Conservation (phyloP, 2,113 vertebrate genomes). For the Calyptomena viridis region DNA sequence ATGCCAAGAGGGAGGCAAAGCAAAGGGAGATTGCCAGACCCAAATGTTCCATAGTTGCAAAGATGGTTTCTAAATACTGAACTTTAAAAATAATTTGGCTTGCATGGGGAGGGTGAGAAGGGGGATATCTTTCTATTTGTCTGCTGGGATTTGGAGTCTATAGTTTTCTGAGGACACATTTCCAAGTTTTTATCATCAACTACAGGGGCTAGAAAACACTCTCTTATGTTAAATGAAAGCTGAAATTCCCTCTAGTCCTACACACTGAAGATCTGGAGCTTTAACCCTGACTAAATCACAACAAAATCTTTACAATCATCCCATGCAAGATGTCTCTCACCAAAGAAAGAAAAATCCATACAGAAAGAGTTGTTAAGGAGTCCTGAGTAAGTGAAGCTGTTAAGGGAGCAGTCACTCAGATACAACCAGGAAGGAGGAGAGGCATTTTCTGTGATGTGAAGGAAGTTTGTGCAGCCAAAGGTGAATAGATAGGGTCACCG, state of each 20-base stretch:
- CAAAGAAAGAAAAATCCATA: constrained; percentile 35
- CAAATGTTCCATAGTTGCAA: background rate
- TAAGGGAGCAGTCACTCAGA: background rate
- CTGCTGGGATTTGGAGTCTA: background rate
- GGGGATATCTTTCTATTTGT: background rate
- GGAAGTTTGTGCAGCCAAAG: background rate
- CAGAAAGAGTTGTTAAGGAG: background rate
- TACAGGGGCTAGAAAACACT: constrained; percentile 16
- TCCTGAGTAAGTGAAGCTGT: background rate
- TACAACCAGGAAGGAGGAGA: constrained; percentile 1
- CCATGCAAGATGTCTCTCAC: background rate
- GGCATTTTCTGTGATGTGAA: background rate
- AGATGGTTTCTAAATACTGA: constrained; percentile 14
- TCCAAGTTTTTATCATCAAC: constrained; percentile 18
- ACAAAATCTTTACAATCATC: background rate
- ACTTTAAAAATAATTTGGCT: constrained; percentile 32
- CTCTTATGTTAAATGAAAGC: background rate
- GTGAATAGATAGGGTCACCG: background rate
- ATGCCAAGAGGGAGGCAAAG: background rate
- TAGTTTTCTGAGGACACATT: background rate
- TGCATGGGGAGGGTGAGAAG: background rate
- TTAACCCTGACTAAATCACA: constrained; percentile 25
- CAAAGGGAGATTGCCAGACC: background rate
- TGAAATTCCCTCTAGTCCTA: background rate
- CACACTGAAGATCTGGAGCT: background rate